Evolutionary conservation across 2,888 invertebrate species (phyloP).

Genomic region (Teinopalpus imperialis): DNA sequence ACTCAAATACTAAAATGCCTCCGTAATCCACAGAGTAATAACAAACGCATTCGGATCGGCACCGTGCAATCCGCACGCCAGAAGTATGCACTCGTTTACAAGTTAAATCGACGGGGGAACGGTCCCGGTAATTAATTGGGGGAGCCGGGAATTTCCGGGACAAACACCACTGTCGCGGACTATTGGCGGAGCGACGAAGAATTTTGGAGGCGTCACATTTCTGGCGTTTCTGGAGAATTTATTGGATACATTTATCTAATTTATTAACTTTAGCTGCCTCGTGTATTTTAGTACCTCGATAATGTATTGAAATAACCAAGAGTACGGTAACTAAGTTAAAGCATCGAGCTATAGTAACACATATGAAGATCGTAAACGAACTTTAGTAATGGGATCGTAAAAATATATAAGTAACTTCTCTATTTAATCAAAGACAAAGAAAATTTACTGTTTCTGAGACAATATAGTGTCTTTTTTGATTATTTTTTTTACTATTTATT

Average conservation of each 20-base stretch:
- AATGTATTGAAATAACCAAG: too few relatives aligned
- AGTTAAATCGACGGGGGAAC: slow-evolving; percentile 64
- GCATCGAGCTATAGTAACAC: too few relatives aligned
- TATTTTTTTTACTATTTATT: too few relatives aligned
- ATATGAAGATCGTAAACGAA: too few relatives aligned
- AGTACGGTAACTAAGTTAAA: too few relatives aligned
- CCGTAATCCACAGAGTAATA: slow-evolving; percentile 19
- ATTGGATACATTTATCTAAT: slow-evolving; percentile 1
- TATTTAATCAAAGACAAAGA: too few relatives aligned
- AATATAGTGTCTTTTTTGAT: too few relatives aligned
- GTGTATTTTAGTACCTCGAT: too few relatives aligned
- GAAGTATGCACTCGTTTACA: slow-evolving; percentile 61
- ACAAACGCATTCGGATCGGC: slow-evolving; percentile 25
- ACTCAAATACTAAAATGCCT: slow-evolving; percentile 25
- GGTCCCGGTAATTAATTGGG: slow-evolving; percentile 66
- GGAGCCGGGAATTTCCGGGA: slow-evolving; percentile 48
- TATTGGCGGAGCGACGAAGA: slow-evolving; percentile 28
- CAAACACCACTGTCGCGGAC: slow-evolving; percentile 51
- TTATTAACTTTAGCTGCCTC: too few relatives aligned
- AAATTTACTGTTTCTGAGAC: too few relatives aligned
- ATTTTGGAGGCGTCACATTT: slow-evolving; percentile 17
- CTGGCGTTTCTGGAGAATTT: neutral
- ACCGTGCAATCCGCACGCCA: slow-evolving; percentile 31
- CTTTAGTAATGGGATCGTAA: too few relatives aligned
- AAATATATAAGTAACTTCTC: too few relatives aligned